phyloP scores from a whole-genome alignment of 2,797 vertebrate genomes.

The Parauchenoglanis ngamensis region DNA sequence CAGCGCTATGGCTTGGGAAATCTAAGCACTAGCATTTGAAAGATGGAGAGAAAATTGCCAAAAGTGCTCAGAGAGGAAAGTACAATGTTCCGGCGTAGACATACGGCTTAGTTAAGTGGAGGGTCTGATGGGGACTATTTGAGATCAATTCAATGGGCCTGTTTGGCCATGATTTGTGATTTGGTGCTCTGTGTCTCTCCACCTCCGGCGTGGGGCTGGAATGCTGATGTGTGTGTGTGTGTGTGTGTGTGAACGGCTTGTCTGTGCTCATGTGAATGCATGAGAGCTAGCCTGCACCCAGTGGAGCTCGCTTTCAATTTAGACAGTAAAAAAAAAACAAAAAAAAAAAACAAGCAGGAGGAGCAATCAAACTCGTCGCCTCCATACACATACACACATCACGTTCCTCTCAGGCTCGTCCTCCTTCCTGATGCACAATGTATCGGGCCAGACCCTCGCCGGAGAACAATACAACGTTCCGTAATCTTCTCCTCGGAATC shows the following conservation, averaged over 20 bases:
- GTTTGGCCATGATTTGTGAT: constrained; percentile 45
- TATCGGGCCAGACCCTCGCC: constrained; percentile 26
- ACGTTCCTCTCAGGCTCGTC: constrained; percentile 25
- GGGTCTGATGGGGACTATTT: constrained; percentile 39
- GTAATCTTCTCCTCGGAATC: constrained; percentile 14
- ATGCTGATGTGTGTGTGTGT: constrained; percentile 46
- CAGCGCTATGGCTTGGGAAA: not conserved
- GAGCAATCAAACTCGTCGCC: constrained; percentile 40
- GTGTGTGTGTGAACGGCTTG: constrained; percentile 28
- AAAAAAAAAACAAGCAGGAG: constrained; percentile 46
- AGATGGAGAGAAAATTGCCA: constrained; percentile 36
- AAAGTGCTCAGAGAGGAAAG: constrained; percentile 35
- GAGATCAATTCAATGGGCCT: constrained; percentile 31
- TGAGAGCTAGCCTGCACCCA: constrained; percentile 31
- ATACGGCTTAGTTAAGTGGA: constrained; percentile 39
- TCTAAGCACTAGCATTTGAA: constrained; percentile 5
- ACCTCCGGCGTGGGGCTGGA: constrained; percentile 16
- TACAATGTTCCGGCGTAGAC: not conserved
- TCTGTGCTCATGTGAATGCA: constrained; percentile 47
- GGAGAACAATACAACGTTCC: constrained; percentile 40
- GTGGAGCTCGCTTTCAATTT: constrained; percentile 38
- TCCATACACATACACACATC: constrained; percentile 1
- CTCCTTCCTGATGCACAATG: constrained; percentile 32
- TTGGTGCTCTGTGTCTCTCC: constrained; percentile 31
- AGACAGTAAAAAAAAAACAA: constrained; percentile 46